A percentile compares a stretch with the other conserved stretches of the same genome.
These are phyloP conservation scores for Taenaris catops DNA, from an alignment of 2,888 invertebrate species.

Conservation along the genomic window DNA sequence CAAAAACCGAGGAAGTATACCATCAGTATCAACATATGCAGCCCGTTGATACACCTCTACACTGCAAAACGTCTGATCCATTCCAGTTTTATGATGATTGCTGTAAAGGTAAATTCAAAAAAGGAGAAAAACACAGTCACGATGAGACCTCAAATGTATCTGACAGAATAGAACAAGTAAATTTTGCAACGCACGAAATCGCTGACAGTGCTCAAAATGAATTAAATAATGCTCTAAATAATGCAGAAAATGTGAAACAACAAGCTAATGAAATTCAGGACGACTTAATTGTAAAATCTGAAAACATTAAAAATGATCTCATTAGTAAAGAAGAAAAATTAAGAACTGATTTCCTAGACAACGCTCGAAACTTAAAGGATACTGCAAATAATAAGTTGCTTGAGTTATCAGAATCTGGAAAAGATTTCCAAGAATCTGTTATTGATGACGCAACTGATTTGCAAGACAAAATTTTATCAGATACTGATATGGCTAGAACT, in stretches of 20 bases:
- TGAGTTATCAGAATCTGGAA: slow-evolving; percentile 38
- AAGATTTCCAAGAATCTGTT: slow-evolving; percentile 38
- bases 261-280: slow-evolving; percentile 42
- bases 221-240: slow-evolving; percentile 48
- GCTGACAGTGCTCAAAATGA: slow-evolving; percentile 43
- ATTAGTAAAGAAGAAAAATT: slow-evolving; percentile 40
- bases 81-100: slow-evolving; percentile 59
- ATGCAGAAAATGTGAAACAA: slow-evolving; percentile 55
- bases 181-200: slow-evolving; percentile 55
- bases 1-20: slow-evolving; percentile 51
- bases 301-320: slow-evolving; percentile 38
- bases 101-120: slow-evolving; percentile 52
- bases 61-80: slow-evolving; percentile 47
- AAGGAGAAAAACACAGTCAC: slow-evolving; percentile 58
- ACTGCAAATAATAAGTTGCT: slow-evolving; percentile 38
- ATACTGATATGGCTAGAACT: slow-evolving; percentile 40
- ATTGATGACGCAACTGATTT: slow-evolving; percentile 36
- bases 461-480: slow-evolving; percentile 37
- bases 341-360: slow-evolving; percentile 38
- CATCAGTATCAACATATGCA: slow-evolving; percentile 68
- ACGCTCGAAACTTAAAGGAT: slow-evolving; percentile 35
- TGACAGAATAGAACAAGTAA: slow-evolving; percentile 64
- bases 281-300: slow-evolving; percentile 40
- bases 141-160: slow-evolving; percentile 64
- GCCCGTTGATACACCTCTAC: slow-evolving; percentile 61